Evolutionary conservation across 2,888 invertebrate genomes (phyloP).

Genomic region (Drosophila subsilvestris): DNA sequence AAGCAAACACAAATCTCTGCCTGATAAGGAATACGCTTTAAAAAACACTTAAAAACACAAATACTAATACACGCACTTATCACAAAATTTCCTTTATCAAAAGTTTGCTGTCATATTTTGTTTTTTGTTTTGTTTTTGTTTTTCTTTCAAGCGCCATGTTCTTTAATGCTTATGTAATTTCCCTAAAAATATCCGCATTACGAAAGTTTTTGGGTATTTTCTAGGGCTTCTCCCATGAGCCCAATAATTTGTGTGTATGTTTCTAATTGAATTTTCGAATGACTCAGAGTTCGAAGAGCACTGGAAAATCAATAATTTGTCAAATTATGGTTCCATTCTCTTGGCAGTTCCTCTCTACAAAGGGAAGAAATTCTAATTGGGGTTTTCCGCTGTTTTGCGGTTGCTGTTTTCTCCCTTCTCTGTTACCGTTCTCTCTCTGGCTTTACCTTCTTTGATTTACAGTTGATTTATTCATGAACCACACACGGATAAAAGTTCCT

Average conservation of each 20-base stretch:
- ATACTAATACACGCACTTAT: conserved; percentile 19
- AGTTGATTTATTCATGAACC: conserved; percentile 59
- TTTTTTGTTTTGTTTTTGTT: conserved; percentile 22
- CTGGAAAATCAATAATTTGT: conserved; percentile 49
- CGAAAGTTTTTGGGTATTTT: conserved; percentile 9
- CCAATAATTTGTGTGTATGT: neutral
- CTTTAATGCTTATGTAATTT: conserved; percentile 42
- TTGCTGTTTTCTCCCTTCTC: conserved; percentile 13
- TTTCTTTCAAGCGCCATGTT: conserved; percentile 45
- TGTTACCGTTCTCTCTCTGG: neutral
- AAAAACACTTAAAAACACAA: conserved; percentile 9
- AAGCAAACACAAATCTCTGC: conserved; percentile 38
- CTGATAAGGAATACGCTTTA: conserved; percentile 30
- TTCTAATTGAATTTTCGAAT: conserved; percentile 37
- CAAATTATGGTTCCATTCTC: conserved; percentile 27
- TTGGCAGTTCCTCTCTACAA: conserved; percentile 8
- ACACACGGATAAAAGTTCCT: conserved; percentile 15
- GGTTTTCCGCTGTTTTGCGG: conserved; percentile 58
- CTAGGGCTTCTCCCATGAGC: conserved; percentile 30
- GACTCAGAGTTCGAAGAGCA: conserved; percentile 39
- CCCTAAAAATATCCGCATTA: conserved; percentile 7
- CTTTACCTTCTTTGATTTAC: conserved; percentile 48
- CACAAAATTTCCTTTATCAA: conserved; percentile 46
- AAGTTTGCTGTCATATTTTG: conserved; percentile 25
- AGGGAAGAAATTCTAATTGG: conserved; percentile 58